phyloP scores from a whole-genome alignment of 2,888 invertebrate genomes.

The Volucella bombylans region DNA sequence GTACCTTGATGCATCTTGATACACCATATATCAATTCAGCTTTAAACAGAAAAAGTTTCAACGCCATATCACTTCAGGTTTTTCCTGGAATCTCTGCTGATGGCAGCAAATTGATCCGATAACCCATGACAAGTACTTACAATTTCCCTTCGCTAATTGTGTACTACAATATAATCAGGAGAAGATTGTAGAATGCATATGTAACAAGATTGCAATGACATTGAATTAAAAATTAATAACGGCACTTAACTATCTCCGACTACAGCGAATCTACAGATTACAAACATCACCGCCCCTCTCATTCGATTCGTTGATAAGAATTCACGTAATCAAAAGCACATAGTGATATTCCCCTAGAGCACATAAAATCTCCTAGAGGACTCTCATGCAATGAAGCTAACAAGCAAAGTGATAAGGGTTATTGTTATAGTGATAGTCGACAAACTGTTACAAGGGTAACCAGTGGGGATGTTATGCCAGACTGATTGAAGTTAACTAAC shows the following conservation, averaged over 20 bases:
- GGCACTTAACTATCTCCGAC: conserved; percentile 20
- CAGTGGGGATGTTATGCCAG: not conserved
- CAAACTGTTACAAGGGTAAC: not conserved
- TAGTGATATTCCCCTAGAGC: not conserved
- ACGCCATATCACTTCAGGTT: too few relatives aligned
- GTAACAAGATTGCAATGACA: conserved; percentile 7
- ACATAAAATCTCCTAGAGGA: conserved; percentile 1
- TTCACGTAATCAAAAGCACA: conserved; percentile 1
- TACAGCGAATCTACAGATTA: conserved; percentile 30
- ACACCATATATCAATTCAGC: too few relatives aligned
- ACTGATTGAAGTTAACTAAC: not conserved
- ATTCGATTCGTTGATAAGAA: conserved; percentile 5
- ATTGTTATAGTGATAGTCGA: conserved; percentile 11
- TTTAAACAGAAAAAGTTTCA: too few relatives aligned
- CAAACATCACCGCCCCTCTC: conserved; percentile 13
- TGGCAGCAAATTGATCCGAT: too few relatives aligned
- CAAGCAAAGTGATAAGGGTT: conserved; percentile 20
- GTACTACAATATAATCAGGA: too few relatives aligned
- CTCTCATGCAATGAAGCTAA: not conserved
- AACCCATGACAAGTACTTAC: too few relatives aligned
- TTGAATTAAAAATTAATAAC: conserved; percentile 52
- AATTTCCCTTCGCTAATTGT: too few relatives aligned
- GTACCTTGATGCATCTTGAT: too few relatives aligned
- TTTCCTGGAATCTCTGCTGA: too few relatives aligned
- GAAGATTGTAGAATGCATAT: too few relatives aligned